These are phyloP conservation scores for Leptodactylus fuscus DNA, from an alignment of 2,113 vertebrate genomes.

Conservation along the genomic window DNA sequence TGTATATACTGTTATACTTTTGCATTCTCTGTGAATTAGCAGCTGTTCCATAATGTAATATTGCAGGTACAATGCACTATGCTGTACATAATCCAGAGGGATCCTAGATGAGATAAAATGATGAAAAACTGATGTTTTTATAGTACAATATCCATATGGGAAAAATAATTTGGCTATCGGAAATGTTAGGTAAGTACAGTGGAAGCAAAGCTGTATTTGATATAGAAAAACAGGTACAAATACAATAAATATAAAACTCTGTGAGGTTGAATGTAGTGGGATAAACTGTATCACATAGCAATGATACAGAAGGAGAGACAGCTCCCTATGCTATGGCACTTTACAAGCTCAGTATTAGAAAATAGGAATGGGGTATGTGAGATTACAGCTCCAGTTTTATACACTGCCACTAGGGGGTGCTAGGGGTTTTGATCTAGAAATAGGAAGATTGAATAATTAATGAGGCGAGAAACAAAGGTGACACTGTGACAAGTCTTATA, in stretches of 20 bases:
- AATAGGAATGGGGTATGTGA: too few species aligned
- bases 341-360: too few species aligned
- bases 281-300: too few species aligned
- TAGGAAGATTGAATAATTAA: background rate
- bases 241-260: background rate
- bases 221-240: background rate
- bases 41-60: background rate
- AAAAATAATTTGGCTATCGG: background rate
- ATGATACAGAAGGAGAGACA: too few species aligned
- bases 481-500: too few species aligned
- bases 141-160: background rate
- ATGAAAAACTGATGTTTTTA: background rate
- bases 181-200: background rate
- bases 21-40: background rate
- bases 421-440: too few species aligned
- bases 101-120: background rate
- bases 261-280: too few species aligned
- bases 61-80: background rate
- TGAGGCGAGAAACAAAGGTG: background rate
- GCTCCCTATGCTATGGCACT: too few species aligned
- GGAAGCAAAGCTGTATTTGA: background rate
- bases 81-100: background rate
- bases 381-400: too few species aligned
- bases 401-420: too few species aligned
- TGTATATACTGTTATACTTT: background rate